Conservation (phyloP, 2,888 invertebrate genomes). For the Andrena flavipes region DNA sequence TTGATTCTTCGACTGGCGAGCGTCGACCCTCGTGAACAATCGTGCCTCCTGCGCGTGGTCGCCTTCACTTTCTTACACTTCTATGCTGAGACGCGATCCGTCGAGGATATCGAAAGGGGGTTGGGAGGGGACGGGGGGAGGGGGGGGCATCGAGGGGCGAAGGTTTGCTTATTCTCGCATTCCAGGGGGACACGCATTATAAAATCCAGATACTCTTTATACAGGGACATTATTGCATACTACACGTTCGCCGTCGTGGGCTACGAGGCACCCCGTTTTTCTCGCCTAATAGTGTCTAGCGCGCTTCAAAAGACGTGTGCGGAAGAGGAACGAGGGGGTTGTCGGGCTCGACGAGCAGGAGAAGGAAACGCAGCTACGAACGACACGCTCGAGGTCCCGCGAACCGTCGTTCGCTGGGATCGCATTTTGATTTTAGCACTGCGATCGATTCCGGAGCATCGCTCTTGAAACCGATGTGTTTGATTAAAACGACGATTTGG, state of each 20-base stretch:
- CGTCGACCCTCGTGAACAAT: conserved; percentile 49
- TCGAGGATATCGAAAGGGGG: conserved; percentile 13
- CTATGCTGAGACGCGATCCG: conserved; percentile 30
- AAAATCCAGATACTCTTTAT: conserved; percentile 73
- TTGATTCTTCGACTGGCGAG: conserved; percentile 31
- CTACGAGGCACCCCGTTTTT: conserved; percentile 53
- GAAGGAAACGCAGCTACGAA: conserved; percentile 20
- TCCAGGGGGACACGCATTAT: conserved; percentile 64
- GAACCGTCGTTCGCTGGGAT: background rate
- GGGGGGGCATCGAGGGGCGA: conserved; percentile 12
- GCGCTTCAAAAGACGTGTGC: conserved; percentile 23
- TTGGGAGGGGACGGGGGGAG: conserved; percentile 26
- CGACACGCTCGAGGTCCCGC: background rate
- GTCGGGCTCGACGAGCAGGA: conserved; percentile 8
- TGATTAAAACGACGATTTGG: conserved; percentile 69
- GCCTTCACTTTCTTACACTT: conserved; percentile 4
- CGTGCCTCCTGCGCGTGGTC: conserved; percentile 20
- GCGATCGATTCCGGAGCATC: conserved; percentile 8
- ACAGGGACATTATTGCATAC: conserved; percentile 77
- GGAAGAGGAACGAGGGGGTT: conserved; percentile 38
- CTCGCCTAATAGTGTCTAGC: conserved; percentile 51
- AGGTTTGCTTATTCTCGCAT: conserved; percentile 39
- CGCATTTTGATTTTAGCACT: background rate
- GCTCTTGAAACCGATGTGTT: conserved; percentile 30
- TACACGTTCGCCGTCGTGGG: conserved; percentile 73